Conservation (phyloP, 2,113 vertebrate species). For the Prietella phreatophila region DNA sequence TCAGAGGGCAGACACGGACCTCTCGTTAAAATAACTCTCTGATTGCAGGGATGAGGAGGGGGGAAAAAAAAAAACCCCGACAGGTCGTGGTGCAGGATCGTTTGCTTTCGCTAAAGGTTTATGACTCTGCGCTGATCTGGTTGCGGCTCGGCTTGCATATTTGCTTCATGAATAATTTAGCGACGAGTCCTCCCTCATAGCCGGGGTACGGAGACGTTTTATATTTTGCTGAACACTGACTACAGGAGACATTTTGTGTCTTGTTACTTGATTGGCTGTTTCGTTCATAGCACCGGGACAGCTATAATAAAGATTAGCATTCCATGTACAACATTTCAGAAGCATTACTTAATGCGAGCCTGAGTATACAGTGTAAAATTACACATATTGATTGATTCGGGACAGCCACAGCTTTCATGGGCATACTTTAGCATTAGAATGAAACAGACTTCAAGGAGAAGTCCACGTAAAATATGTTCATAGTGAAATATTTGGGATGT, state of each 20-base stretch:
- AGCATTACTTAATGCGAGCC: background rate
- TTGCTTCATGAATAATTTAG: constrained; percentile 59
- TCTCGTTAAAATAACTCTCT: constrained; percentile 38
- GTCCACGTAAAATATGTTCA: background rate
- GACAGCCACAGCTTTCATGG: background rate
- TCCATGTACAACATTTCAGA: background rate
- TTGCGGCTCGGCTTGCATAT: constrained; percentile 35
- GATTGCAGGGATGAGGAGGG: constrained; percentile 13
- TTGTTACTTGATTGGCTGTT: background rate
- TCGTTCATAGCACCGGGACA: background rate
- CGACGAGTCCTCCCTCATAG: constrained; percentile 30
- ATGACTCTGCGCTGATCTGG: background rate
- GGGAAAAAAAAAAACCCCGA: no score
- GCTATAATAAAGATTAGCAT: background rate
- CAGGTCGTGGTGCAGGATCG: constrained; percentile 7
- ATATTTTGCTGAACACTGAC: background rate
- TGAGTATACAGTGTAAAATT: background rate
- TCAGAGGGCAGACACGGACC: background rate
- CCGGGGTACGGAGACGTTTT: background rate
- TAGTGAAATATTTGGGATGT: background rate
- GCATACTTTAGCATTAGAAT: background rate
- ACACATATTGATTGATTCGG: background rate
- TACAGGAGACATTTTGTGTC: background rate
- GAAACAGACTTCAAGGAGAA: background rate
- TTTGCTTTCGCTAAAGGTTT: constrained; percentile 30